Percentiles rank a stretch among this genome's conserved stretches.
Evolutionary conservation across 2,888 invertebrate species (phyloP).

Genomic region (Hemistola chrysoprasaria): DNA sequence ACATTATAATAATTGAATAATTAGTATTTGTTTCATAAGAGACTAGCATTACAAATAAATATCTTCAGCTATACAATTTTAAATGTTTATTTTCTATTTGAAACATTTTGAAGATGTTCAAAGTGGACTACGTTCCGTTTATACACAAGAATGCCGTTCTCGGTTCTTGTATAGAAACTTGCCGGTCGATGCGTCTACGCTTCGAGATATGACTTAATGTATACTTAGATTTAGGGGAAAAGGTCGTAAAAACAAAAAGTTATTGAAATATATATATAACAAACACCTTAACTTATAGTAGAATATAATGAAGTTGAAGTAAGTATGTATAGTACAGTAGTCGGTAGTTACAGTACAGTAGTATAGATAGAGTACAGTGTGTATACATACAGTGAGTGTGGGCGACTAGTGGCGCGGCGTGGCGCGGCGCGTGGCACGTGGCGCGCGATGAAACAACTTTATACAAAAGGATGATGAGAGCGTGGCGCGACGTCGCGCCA

Average conservation of each 20-base stretch:
- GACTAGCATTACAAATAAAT: conserved; percentile 83
- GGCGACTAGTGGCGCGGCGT: no score
- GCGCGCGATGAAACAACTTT: conserved; percentile 64
- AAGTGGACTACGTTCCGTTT: conserved; percentile 75
- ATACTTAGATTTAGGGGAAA: conserved; percentile 79
- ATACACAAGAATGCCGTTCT: conserved; percentile 59
- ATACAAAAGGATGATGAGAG: conserved; percentile 66
- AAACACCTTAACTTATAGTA: conserved; percentile 81
- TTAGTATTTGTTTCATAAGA: conserved; percentile 82
- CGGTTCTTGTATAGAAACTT: conserved; percentile 67
- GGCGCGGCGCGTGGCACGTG: conserved; percentile 36
- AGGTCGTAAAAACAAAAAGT: conserved; percentile 80
- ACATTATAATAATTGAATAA: conserved; percentile 82
- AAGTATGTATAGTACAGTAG: conserved; percentile 31
- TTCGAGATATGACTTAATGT: conserved; percentile 80
- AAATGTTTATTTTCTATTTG: conserved; percentile 77
- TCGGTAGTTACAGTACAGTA: no score
- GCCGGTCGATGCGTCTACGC: conserved; percentile 73
- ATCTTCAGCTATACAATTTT: conserved; percentile 81
- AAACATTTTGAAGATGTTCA: conserved; percentile 79
- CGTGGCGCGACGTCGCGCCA: conserved; percentile 41
- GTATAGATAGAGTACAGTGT: no score
- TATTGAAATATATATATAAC: conserved; percentile 82
- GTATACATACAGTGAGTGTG: no score
- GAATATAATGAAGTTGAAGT: conserved; percentile 77